Conservation (phyloP, 2,888 invertebrate species). For the Desoria tigrina region DNA sequence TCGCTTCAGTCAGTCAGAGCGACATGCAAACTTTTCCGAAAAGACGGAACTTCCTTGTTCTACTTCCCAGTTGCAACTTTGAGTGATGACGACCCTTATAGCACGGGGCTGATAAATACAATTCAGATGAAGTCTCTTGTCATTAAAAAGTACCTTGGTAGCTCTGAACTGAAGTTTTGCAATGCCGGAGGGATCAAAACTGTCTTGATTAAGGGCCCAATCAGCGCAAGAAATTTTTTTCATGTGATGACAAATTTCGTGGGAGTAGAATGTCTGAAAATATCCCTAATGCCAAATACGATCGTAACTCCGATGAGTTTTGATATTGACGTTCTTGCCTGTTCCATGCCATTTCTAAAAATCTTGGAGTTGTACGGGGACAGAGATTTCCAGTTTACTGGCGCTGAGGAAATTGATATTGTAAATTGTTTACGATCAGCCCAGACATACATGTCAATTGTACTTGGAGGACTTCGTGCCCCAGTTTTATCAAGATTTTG, state of each 20-base stretch:
- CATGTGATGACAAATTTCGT: neutral
- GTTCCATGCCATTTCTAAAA: slow-evolving; percentile 4
- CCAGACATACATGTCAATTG: neutral
- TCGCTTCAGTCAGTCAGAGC: slow-evolving; percentile 8
- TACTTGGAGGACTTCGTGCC: slow-evolving; percentile 16
- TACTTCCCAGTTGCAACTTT: neutral
- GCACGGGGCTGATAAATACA: neutral
- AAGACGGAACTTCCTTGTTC: slow-evolving; percentile 4
- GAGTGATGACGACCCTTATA: slow-evolving; percentile 7
- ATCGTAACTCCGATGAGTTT: neutral
- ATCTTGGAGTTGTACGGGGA: slow-evolving; percentile 17
- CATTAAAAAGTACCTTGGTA: neutral
- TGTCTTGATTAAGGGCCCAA: neutral
- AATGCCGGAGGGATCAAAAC: neutral
- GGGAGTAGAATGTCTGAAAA: slow-evolving; percentile 7
- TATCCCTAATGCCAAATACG: slow-evolving; percentile 2
- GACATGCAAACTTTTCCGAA: slow-evolving; percentile 17
- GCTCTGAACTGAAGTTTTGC: neutral
- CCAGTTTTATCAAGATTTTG: slow-evolving; percentile 8
- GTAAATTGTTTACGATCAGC: neutral
- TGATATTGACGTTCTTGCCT: neutral
- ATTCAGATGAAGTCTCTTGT: neutral
- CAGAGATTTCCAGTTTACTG: neutral
- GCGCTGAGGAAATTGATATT: neutral
- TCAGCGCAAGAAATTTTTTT: slow-evolving; percentile 4